Percentiles rank a stretch among this genome's conserved stretches.
phyloP scores from a whole-genome alignment of 1,140 invertebrate genomes.

The Belonocnema kinseyi region DNA sequence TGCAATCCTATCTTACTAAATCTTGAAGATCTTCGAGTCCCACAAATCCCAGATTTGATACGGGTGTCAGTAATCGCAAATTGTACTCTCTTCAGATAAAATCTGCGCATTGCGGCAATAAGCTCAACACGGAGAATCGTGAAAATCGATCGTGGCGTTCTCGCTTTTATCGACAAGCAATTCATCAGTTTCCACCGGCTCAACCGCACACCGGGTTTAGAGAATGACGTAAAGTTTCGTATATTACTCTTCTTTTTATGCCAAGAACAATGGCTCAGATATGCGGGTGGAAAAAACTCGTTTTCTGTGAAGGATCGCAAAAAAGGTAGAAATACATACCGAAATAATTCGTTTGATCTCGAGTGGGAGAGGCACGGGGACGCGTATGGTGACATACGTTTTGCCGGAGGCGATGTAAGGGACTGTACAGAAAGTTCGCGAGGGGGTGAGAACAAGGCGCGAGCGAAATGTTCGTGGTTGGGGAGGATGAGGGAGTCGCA shows the following conservation, averaged over 20 bases:
- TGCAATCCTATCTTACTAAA: conserved; percentile 16
- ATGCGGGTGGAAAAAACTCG: neutral
- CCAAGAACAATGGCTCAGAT: conserved; percentile 17
- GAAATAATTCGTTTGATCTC: conserved; percentile 50
- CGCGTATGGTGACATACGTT: conserved; percentile 32
- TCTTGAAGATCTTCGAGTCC: conserved; percentile 16
- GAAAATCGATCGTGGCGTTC: conserved; percentile 28
- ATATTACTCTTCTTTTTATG: conserved; percentile 14
- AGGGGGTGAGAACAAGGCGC: conserved; percentile 28
- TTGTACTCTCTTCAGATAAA: conserved; percentile 22
- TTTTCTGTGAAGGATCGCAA: conserved; percentile 8
- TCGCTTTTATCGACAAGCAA: conserved; percentile 30
- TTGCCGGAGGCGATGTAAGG: conserved; percentile 34
- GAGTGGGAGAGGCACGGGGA: conserved; percentile 28
- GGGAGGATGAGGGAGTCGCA: conserved; percentile 42
- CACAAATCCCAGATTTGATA: conserved; percentile 5
- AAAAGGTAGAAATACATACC: conserved; percentile 44
- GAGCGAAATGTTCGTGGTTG: neutral
- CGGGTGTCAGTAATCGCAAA: conserved; percentile 29
- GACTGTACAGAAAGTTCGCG: conserved; percentile 32
- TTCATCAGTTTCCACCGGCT: conserved; percentile 20
- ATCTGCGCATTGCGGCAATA: conserved; percentile 30
- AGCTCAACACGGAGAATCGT: conserved; percentile 12
- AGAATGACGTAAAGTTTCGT: conserved; percentile 23
- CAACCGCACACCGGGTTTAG: neutral